These are phyloP conservation scores for Muscina levida DNA, from an alignment of 2,888 invertebrate genomes.

Conservation along the genomic window DNA sequence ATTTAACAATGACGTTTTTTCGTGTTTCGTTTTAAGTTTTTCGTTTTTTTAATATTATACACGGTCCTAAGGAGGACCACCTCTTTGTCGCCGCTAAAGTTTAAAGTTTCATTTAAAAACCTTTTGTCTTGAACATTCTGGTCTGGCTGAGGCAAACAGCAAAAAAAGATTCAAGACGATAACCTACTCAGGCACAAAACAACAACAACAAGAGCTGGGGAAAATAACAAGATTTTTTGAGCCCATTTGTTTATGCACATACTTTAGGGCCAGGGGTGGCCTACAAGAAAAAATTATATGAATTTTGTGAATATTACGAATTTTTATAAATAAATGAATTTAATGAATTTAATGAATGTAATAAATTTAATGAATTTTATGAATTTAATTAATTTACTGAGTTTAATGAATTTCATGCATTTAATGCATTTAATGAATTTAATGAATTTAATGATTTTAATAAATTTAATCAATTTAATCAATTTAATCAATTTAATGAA, in stretches of 20 bases:
- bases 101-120: constrained; percentile 54
- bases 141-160: constrained; percentile 42
- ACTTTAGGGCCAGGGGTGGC: neutral
- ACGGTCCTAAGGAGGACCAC: constrained; percentile 47
- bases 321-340: no score
- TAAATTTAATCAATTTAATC: no score
- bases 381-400: neutral
- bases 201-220: no score
- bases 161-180: constrained; percentile 57
- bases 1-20: constrained; percentile 41
- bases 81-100: constrained; percentile 47
- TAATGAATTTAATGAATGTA: no score
- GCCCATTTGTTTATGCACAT: neutral
- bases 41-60: no score
- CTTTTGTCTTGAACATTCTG: constrained; percentile 4
- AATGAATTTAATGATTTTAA: no score
- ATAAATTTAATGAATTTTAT: no score
- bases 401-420: no score
- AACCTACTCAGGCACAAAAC: constrained; percentile 54
- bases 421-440: no score
- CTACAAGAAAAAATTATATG: no score
- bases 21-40: neutral
- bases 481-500: neutral
- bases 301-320: no score
- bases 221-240: constrained; percentile 14